These are phyloP conservation scores for Drosophila micromelanica DNA, from an alignment of 1,140 invertebrate species.

Conservation along the genomic window DNA sequence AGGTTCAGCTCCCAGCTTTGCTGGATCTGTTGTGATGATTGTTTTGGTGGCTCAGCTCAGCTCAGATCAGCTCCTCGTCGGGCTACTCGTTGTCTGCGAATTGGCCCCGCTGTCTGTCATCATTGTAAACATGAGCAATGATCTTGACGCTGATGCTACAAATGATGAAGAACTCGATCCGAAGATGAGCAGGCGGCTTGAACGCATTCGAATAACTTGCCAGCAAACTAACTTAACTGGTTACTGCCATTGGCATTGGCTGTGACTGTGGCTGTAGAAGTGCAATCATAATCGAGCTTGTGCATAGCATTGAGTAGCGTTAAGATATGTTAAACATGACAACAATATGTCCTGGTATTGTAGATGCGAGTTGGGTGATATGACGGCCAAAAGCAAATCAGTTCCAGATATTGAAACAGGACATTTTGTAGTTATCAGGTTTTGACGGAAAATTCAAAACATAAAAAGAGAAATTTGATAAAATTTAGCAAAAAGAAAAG, in stretches of 20 bases:
- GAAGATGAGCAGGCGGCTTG: constrained; percentile 58
- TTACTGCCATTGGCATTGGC: constrained; percentile 3
- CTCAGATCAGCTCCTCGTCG: not conserved
- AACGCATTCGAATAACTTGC: constrained; percentile 33
- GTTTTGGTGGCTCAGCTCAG: constrained; percentile 12
- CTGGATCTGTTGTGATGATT: constrained; percentile 16
- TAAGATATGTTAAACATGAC: constrained; percentile 84
- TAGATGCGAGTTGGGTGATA: constrained; percentile 50
- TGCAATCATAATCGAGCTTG: constrained; percentile 15
- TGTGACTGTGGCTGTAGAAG: constrained; percentile 20
- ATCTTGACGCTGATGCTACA: constrained; percentile 84
- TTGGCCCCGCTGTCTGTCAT: constrained; percentile 67
- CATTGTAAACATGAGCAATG: constrained; percentile 84
- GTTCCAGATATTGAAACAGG: not conserved
- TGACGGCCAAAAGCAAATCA: constrained; percentile 12
- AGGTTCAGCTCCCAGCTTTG: constrained; percentile 29
- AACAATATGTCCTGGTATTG: constrained; percentile 75
- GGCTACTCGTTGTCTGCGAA: constrained; percentile 27
- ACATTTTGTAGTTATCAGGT: not conserved
- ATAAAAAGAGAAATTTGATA: not conserved
- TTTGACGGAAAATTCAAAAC: not conserved
- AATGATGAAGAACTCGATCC: constrained; percentile 83
- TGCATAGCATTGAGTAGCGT: constrained; percentile 74
- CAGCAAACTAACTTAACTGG: constrained; percentile 30
- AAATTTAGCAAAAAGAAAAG: too few species aligned